Percentiles rank a stretch among this genome's conserved stretches.
Evolutionary conservation across 92 coral and sea anemone genomes (phyloP).

Genomic region (Phenganax marumi): DNA sequence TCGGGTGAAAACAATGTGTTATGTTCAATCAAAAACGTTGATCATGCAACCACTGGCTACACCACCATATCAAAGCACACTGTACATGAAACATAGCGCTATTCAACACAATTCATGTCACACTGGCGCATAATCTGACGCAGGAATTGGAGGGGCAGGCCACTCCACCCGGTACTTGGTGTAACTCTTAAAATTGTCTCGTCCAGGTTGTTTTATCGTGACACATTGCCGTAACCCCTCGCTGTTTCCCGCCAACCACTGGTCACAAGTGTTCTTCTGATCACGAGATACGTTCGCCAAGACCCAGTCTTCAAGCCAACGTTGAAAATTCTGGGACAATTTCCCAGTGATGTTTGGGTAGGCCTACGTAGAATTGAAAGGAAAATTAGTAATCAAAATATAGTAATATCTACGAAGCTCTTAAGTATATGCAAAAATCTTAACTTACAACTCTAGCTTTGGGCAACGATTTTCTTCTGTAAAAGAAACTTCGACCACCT

Average conservation of each 20-base stretch:
- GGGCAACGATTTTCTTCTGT: slow-evolving; percentile 79
- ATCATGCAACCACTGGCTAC: slow-evolving; percentile 7
- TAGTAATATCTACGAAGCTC: not conserved
- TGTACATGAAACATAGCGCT: not conserved
- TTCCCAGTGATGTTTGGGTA: slow-evolving; percentile 78
- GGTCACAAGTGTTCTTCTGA: slow-evolving; percentile 67
- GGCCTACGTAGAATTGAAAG: slow-evolving; percentile 51
- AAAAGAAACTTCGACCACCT: slow-evolving; percentile 88
- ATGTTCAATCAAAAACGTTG: not conserved
- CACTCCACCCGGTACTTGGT: slow-evolving; percentile 82
- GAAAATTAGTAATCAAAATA: not conserved
- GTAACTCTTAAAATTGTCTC: slow-evolving; percentile 65
- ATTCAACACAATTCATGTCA: not conserved
- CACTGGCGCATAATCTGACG: slow-evolving; percentile 23
- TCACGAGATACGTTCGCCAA: slow-evolving; percentile 73
- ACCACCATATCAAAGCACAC: not conserved
- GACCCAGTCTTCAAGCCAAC: slow-evolving; percentile 80
- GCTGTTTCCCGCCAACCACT: slow-evolving; percentile 85
- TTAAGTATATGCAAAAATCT: not conserved
- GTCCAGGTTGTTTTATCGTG: slow-evolving; percentile 67
- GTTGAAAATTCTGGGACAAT: slow-evolving; percentile 77
- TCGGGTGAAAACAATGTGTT: no score
- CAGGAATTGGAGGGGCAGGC: slow-evolving; percentile 50
- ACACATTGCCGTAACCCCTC: slow-evolving; percentile 89
- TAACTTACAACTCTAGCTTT: slow-evolving; percentile 81